Evolutionary conservation across 1,140 invertebrate genomes (phyloP), one percentile per base, ranked within the genome.

Genomic region (Drosophila ogumai): DNA sequence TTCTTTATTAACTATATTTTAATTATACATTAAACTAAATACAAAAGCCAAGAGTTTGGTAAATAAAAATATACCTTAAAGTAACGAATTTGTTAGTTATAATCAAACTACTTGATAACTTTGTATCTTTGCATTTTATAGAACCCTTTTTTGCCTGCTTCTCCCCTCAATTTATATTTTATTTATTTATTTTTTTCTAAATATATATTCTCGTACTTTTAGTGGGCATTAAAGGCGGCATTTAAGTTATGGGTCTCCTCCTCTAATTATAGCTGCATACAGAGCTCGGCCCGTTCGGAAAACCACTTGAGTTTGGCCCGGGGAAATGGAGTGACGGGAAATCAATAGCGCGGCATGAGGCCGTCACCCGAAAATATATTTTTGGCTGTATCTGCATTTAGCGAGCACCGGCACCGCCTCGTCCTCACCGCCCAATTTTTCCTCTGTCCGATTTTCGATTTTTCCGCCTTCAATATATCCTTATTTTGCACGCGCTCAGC

Each of bases 281-380:
- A 55, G 52, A 19, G 38, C 34, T 57, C 4, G 43, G 19, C 22
- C 15, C 6, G n/a, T 15, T 32, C 19, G n/a, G 40, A 41, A 72
- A 50, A 34, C 36, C 69, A 72, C 69, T 72, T 72, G 66, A 71
- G 66, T 56, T 58, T 38, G n/a, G 52, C 32, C 44, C 32, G 43
- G 17, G 34, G 28, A 69, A 81, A 58, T 40, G 58, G 13, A 60
- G 69, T 75, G 69, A 64, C 38, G 65, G 66, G 52, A 80, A 84
- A 84, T 85, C 77, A 81, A 81, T 77, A 68, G 77, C 77, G 1
- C 81, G 25, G 78, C 82, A 61, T 68, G 73, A 15, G 65, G 68
- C 22, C 43, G 8, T 19, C 43, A 31, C 8, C 34, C 34, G 36
- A 40, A 49, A 32, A 59, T 44, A 59, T 44, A 28, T 41, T 40